These are phyloP conservation scores for Pegea sp. DNA, from an alignment of 23 tunicate genomes.

Conservation along the genomic window DNA sequence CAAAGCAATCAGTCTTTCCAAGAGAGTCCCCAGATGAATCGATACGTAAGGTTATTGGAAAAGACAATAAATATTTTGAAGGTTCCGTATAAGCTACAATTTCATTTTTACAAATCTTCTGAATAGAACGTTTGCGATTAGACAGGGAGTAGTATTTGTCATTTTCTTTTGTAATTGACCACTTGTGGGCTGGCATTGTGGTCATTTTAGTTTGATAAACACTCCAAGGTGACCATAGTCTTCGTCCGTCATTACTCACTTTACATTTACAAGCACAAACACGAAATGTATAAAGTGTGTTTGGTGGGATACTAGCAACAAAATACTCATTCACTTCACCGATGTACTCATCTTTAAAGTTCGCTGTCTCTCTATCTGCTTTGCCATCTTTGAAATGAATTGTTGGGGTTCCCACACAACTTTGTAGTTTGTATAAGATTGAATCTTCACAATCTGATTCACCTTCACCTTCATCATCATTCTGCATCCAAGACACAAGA, in stretches of 20 bases:
- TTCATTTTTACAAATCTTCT: constrained; percentile 6
- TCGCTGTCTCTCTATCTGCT: constrained; percentile 1
- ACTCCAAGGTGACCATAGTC: constrained; percentile 90
- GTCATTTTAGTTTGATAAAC: constrained; percentile 69
- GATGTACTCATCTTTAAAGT: constrained; percentile 34
- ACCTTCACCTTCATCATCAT: constrained; percentile 17
- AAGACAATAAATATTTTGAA: constrained; percentile 28
- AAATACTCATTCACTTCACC: constrained; percentile 13
- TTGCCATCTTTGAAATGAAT: constrained; percentile 1
- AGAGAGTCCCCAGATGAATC: constrained; percentile 52
- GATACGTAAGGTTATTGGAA: constrained; percentile 38
- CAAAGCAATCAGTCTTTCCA: constrained; percentile 25
- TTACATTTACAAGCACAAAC: constrained; percentile 21
- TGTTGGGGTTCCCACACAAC: constrained; percentile 36
- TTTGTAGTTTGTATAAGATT: constrained; percentile 34
- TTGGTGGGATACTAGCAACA: constrained; percentile 32
- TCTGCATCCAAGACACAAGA: constrained; percentile 32
- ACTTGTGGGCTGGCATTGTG: constrained; percentile 36
- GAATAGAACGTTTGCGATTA: constrained; percentile 14
- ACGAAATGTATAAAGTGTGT: constrained; percentile 63
- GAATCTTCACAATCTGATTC: constrained; percentile 6
- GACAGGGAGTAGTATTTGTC: constrained; percentile 18
- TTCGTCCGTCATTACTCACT: constrained; percentile 2
- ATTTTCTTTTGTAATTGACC: constrained; percentile 24
- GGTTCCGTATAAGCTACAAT: constrained; percentile 39